Evolutionary conservation across 2,797 vertebrate species (phyloP).

Genomic region (Enteromius anoplus): DNA sequence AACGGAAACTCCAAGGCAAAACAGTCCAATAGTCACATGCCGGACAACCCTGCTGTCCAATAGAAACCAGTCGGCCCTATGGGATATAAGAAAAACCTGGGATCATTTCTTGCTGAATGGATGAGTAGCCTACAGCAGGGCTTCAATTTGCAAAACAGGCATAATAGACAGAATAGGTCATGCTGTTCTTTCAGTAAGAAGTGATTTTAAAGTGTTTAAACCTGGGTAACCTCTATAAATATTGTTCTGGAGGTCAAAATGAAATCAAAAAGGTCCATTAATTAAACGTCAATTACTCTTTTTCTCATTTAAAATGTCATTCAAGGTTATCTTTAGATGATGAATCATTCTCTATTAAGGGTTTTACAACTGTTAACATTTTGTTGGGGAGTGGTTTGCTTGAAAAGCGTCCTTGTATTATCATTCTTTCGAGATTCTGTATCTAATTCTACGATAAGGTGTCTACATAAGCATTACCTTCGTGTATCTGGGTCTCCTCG

Average conservation of each 20-base stretch:
- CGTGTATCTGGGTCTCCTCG: slow-evolving; percentile 76
- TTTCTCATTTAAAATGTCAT: not conserved
- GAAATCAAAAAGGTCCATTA: not conserved
- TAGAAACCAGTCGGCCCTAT: slow-evolving; percentile 91
- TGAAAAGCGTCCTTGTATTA: not conserved
- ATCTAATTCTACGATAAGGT: not conserved
- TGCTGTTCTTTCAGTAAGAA: not conserved
- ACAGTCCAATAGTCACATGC: slow-evolving; percentile 85
- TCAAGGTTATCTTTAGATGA: not conserved
- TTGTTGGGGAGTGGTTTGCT: not conserved
- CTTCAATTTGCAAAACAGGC: slow-evolving; percentile 5
- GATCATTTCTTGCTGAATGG: not conserved
- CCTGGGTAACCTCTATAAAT: not conserved
- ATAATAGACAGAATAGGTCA: not conserved
- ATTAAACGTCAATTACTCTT: not conserved
- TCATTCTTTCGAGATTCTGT: not conserved
- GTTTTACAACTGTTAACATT: not conserved
- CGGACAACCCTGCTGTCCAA: slow-evolving; percentile 83
- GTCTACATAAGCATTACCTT: slow-evolving; percentile 74
- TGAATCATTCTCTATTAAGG: not conserved
- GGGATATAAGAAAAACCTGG: slow-evolving; percentile 47
- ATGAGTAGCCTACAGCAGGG: not conserved
- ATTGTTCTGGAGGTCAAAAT: not conserved
- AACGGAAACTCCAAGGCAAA: slow-evolving; percentile 86
- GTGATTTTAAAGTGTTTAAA: not conserved